Conservation (phyloP, 2,113 vertebrate genomes). For the Pandion haliaetus region DNA sequence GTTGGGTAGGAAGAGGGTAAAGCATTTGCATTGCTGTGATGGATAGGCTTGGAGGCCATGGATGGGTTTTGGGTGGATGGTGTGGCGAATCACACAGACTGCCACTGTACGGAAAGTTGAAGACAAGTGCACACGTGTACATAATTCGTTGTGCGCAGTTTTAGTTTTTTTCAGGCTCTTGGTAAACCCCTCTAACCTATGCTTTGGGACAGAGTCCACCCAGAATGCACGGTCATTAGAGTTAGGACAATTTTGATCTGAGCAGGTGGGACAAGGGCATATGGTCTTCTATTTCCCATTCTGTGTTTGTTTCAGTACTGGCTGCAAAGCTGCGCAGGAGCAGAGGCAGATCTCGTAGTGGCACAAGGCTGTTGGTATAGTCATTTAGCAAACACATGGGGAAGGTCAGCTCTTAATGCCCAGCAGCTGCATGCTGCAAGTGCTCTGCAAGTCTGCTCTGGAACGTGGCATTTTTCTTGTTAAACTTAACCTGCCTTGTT, state of each 20-base stretch:
- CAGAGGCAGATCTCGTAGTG: neutral
- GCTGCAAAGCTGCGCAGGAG: neutral
- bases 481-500: neutral
- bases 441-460: neutral
- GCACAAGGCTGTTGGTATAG: neutral
- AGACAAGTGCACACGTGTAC: accelerated
- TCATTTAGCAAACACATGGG: neutral
- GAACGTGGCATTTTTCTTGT: neutral
- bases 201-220: neutral
- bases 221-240: neutral
- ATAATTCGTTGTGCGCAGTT: accelerated
- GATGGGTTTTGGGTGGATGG: neutral
- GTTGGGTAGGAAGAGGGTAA: neutral
- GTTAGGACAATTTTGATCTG: neutral
- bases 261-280: neutral
- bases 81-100: accelerated
- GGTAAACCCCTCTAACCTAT: neutral
- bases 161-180: neutral
- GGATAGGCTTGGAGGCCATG: neutral
- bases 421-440: accelerated
- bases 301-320: neutral
- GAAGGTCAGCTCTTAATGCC: neutral
- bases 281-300: neutral
- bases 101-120: neutral
- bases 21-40: neutral